Conservation (phyloP, 2,113 vertebrate genomes). For the Trogon melanurus region DNA sequence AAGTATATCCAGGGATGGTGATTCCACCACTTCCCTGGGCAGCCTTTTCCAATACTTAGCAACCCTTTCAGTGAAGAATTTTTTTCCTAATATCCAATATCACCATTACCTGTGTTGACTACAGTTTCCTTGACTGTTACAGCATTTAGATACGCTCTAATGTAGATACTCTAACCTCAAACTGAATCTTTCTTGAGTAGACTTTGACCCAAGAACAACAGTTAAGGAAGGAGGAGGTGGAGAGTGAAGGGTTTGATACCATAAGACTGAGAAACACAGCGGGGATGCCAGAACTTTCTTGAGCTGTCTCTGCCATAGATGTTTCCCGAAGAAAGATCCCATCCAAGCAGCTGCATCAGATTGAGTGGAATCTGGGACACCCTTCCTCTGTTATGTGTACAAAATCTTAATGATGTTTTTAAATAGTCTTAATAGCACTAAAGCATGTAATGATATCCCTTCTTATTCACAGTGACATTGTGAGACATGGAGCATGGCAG, state of each 20-base stretch:
- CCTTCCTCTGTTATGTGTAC: background rate
- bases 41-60: too few species aligned
- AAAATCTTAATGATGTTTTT: background rate
- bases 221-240: background rate
- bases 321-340: background rate
- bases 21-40: too few species aligned
- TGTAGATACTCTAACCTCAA: background rate
- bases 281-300: fast-evolving
- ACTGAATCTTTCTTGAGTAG: background rate
- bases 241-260: background rate
- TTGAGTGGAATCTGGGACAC: background rate
- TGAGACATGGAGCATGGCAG: too few species aligned
- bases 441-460: background rate
- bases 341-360: background rate
- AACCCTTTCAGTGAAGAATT: too few species aligned
- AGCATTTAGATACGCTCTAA: background rate
- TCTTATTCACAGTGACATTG: background rate
- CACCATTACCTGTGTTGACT: background rate
- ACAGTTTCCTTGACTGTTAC: background rate
- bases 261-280: background rate
- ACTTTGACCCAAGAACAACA: background rate
- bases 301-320: background rate
- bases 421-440: background rate
- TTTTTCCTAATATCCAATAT: background rate
- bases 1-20: too few species aligned